Conservation (phyloP, 2,888 invertebrate species). For the Molorchus minor region DNA sequence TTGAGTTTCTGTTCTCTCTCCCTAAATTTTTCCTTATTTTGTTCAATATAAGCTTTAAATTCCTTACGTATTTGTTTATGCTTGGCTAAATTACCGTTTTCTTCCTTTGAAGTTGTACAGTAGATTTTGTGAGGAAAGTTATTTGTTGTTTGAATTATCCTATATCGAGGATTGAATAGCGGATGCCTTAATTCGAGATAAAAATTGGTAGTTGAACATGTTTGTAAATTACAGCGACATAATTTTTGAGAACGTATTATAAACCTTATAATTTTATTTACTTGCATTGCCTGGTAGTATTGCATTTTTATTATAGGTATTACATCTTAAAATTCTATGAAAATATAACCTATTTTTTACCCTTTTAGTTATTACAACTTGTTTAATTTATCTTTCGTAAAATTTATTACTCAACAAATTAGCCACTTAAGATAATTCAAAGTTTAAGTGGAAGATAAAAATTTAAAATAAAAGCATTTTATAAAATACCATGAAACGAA, state of each 20-base stretch:
- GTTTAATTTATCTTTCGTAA: no score
- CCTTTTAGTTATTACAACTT: no score
- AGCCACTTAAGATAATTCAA: no score
- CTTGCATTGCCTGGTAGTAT: background rate
- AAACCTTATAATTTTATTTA: conserved; percentile 1
- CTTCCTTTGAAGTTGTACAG: conserved; percentile 20
- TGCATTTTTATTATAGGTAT: background rate
- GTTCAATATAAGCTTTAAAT: conserved; percentile 63
- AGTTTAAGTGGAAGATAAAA: no score
- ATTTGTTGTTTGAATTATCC: background rate
- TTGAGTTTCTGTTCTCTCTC: conserved; percentile 68
- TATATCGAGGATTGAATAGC: conserved; percentile 1
- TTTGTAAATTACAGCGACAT: background rate
- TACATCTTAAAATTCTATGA: background rate
- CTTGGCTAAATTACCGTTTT: background rate
- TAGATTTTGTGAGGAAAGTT: conserved; percentile 12
- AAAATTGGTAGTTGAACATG: background rate
- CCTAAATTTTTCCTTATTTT: conserved; percentile 70
- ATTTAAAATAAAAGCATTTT: no score
- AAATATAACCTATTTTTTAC: no score
- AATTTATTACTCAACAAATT: no score
- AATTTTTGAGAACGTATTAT: background rate
- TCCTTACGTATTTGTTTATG: conserved; percentile 39
- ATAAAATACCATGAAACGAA: no score
- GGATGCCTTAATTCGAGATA: background rate